These are phyloP conservation scores for Poecilia latipinna DNA, from an alignment of 2,113 vertebrate genomes.

Conservation along the genomic window DNA sequence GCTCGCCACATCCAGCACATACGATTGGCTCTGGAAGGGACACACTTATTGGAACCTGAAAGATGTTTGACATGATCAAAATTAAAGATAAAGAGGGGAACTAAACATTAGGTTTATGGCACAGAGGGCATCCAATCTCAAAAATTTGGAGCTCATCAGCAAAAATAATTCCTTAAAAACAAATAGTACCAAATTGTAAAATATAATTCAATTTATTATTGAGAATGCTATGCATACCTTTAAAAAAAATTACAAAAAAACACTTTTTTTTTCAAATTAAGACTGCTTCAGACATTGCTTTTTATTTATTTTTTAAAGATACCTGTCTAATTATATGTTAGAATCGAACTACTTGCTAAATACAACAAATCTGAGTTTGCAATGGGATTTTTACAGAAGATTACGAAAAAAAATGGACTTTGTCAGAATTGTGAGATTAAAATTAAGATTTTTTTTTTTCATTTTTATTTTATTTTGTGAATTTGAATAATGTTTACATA, in stretches of 20 bases:
- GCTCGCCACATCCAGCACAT: constrained; percentile 66
- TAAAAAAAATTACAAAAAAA: not conserved
- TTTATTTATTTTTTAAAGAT: not conserved
- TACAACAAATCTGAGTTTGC: too few relatives aligned
- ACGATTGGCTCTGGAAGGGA: constrained; percentile 54
- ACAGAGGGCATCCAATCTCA: too few relatives aligned
- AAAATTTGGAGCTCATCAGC: too few relatives aligned
- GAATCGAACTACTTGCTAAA: not conserved
- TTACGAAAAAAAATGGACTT: too few relatives aligned
- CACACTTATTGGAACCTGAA: constrained; percentile 22
- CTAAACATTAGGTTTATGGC: not conserved
- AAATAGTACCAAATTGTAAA: too few relatives aligned
- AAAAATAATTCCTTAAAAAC: too few relatives aligned
- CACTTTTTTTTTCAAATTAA: not conserved
- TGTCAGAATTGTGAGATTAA: too few relatives aligned
- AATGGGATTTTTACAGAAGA: too few relatives aligned
- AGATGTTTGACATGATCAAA: not conserved
- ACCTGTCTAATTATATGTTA: not conserved
- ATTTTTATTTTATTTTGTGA: too few relatives aligned
- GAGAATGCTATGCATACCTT: not conserved
- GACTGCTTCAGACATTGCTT: not conserved
- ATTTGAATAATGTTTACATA: too few relatives aligned
- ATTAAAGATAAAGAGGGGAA: not conserved
- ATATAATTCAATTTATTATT: too few relatives aligned
- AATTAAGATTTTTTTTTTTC: too few relatives aligned